These are phyloP conservation scores for Chouioia cunea DNA, from an alignment of 2,888 invertebrate species.

Conservation along the genomic window DNA sequence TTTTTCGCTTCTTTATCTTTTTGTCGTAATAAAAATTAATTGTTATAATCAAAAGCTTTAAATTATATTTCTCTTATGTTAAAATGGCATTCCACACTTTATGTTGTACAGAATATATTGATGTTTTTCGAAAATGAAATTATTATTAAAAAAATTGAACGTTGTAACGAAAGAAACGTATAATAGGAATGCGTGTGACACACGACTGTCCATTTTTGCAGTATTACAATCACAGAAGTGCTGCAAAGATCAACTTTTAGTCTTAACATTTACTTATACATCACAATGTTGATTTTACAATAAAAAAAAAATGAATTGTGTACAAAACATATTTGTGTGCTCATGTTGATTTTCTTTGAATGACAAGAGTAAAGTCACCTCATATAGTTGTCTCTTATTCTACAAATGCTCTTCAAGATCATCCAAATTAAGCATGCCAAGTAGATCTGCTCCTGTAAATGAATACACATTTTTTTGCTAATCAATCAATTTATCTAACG, in stretches of 20 bases:
- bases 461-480: constrained; percentile 26
- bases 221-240: constrained; percentile 26
- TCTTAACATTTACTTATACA: constrained; percentile 20
- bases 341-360: constrained; percentile 25
- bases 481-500: constrained; percentile 10
- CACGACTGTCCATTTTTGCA: constrained; percentile 28
- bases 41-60: constrained; percentile 2
- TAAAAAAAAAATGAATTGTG: constrained; percentile 27
- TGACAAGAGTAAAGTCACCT: constrained; percentile 15
- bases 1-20: constrained; percentile 10
- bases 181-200: constrained; percentile 19
- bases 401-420: constrained; percentile 49
- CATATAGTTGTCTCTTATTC: constrained; percentile 17
- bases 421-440: constrained; percentile 50
- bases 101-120: too few relatives aligned
- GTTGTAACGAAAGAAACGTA: constrained; percentile 11
- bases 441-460: constrained; percentile 52
- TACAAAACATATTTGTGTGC: constrained; percentile 22
- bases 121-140: too few relatives aligned
- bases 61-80: constrained; percentile 12
- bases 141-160: too few relatives aligned
- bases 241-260: constrained; percentile 29
- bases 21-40: constrained; percentile 19
- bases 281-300: constrained; percentile 32
- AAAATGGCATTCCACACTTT: too few relatives aligned